Evolutionary conservation across 2,797 vertebrate genomes (phyloP), one percentile per base, ranked within the genome.

Genomic region (Smutsia gigantea): DNA sequence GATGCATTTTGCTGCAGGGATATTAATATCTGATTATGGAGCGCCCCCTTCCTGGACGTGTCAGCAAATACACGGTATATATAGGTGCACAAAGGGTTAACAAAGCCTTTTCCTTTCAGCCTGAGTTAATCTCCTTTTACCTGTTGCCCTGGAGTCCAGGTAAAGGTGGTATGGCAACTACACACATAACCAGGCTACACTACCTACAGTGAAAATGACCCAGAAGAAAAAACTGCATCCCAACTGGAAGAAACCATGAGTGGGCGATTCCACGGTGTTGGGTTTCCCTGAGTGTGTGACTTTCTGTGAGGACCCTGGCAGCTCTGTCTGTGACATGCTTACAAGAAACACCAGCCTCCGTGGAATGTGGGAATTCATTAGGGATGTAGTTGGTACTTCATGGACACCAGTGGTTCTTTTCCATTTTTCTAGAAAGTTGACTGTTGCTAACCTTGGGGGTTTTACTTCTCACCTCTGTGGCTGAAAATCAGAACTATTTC

Each of bases 51-150:
- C 0, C 6, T 2, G 29, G 57, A 68, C 49, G 31, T 64, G 14
- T 78, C 37, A 74, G 31, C 59, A 59, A 71, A 72, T 39, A 64
- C 21, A 23, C 17, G 31, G 72, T 75, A 61, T 13, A 84, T 6
- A 49, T 1, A 9, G 18, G 12, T 19, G 74, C 29, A 49, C 53
- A 49, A 79, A 87, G 59, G 23, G n/a, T 59, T 75, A 55, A 21
- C 25, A n/a, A 88, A 63, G 15, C 12, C 19, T 39, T 82, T 51
- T n/a, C 78, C 19, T 29, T 75, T n/a, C 37, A 39, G 61, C 64
- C 42, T 18, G 59, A 94, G 23, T 39, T 66, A 92, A 81, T n/a
- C 21, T 69, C 15, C 68, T 61, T 17, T 63, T 79, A 89, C 29
- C 10, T 89, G 49, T 69, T 51, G 6, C 39, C 15, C 5, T 39